These are phyloP conservation scores for Orgyia antiqua DNA, from an alignment of 2,888 invertebrate genomes.

Conservation along the genomic window DNA sequence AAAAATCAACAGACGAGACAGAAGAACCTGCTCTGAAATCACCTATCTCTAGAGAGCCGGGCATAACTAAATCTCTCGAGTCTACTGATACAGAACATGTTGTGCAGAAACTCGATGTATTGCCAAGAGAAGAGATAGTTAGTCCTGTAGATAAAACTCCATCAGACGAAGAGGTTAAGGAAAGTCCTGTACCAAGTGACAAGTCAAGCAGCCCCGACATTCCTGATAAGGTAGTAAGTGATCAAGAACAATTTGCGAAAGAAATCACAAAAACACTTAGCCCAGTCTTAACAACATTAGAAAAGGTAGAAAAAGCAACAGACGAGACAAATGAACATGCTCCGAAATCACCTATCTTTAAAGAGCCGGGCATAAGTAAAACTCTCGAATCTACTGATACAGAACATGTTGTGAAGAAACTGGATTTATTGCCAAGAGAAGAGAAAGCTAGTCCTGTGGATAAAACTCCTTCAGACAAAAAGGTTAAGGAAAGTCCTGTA, in stretches of 20 bases:
- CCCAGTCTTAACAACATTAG: no score
- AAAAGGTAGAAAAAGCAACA: no score
- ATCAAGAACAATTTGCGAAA: neutral
- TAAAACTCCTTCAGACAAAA: no score
- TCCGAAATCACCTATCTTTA: no score
- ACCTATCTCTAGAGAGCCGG: neutral
- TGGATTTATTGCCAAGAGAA: no score
- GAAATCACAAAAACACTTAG: constrained; percentile 2
- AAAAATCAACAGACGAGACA: constrained; percentile 2
- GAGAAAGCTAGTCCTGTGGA: no score
- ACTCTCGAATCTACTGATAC: no score
- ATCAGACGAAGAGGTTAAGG: neutral
- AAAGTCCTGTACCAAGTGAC: neutral
- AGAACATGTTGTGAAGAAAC: no score
- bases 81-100: constrained; percentile 6
- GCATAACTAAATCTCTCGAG: constrained; percentile 4
- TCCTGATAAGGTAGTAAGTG: constrained; percentile 2
- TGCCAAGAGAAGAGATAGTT: constrained; percentile 5
- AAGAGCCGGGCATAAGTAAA: no score
- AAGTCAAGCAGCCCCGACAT: neutral
- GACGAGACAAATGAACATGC: no score
- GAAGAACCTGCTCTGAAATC: constrained; percentile 4
- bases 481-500: no score
- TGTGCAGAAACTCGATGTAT: constrained; percentile 2
- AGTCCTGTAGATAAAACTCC: neutral